Base-by-base conservation (phyloP, 1,140 invertebrate species). In the Epicauta chinensis region DNA sequence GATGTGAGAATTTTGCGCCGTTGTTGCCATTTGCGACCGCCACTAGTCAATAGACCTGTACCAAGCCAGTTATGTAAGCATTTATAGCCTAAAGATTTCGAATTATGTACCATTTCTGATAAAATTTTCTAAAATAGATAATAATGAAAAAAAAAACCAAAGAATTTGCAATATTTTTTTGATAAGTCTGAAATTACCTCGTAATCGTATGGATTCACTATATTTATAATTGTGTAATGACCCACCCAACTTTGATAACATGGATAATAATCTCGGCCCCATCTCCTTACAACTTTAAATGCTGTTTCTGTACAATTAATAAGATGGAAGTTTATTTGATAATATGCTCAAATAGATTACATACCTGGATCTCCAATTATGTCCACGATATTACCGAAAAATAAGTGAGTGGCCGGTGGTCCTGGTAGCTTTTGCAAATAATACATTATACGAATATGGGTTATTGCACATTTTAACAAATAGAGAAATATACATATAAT, bases 1-100 rank as follows among this genome's bases (percentile, higher is more conserved):
- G 86, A 86, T 2, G 87, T 89, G 4, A 90, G 61, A 34, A 88
- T 70, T 69, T 83, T 86, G 16, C 87, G 66, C 46, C 84, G 65
- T 0, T 46, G 58, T 17, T 76, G 73, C 87, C 87, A 89, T 70
- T 86, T 84, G 0, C 57, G 58, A 15, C 82, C 82, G 14, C 14
- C 11, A 16, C 46, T 49, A 15, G 46, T 49, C 17, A 49, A 11
- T 3, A 49, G 17, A 14, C 46, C 46, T 3, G 17, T 15, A 23
- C 30, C 30, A 10, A 49, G 30, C 46, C 46, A 49, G 11, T 14
- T 10, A 13, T 77, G 17, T 7, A 69, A 67, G 13, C 29, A 11
- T 13, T 49, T 12, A 9, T 49, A 49, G 9, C 30, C 11, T 1
- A 6, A 2, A 13, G 34, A n/a, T 31, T 49, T 49, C 9, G 10